Base-by-base conservation (phyloP, 2,888 invertebrate species). In the Drosophila tripunctata region DNA sequence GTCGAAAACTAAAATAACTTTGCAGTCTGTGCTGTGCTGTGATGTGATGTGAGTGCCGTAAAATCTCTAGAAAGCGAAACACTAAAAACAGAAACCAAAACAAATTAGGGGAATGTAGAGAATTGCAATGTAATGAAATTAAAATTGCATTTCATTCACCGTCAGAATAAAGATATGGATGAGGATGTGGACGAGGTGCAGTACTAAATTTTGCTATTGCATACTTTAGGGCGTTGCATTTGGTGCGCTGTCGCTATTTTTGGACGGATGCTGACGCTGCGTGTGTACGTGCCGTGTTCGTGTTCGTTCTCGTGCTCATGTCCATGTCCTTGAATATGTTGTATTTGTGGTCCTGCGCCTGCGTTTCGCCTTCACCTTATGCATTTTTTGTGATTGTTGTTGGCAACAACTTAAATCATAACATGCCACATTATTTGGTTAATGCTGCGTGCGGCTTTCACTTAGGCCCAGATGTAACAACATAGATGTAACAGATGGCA, bases 111-210 rank as follows among this genome's bases (percentile, higher is more conserved):
- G 58, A 69, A 66, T 75, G 64, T 51, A 48, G 38, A 12, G 17
- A 57, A 62, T 33, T 67, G 63, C 67, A 67, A 35, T 41, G 82
- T 60, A 67, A 68, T 69, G 80, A 86, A 79, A 83, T 79, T 86
- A 79, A 81, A 86, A 86, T 80, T 75, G 69, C 72, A 83, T 80
- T 83, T 77, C 68, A 77, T 72, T 77, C 64, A 50, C 10, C 10
- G 10, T 27, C 10, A 27, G 2, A 3, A 10, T 27, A 10, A 10
- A n/a, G 45, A 19, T 5, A 31, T 3, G 38, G n/a, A 8, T 12
- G 3, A 6, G n/a, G 8, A n/a, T 40, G 10, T 3, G 27, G 27
- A 48, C 44, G 50, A 40, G 31, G 31, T 44, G 35, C 45, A 24
- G 24, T 47, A 17, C 33, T 55, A 65, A 27, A 48, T 55, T 63